Percentiles rank a stretch among this genome's conserved stretches.
Evolutionary conservation across 2,113 vertebrate genomes (phyloP).

Genomic region (Daubentonia madagascariensis): DNA sequence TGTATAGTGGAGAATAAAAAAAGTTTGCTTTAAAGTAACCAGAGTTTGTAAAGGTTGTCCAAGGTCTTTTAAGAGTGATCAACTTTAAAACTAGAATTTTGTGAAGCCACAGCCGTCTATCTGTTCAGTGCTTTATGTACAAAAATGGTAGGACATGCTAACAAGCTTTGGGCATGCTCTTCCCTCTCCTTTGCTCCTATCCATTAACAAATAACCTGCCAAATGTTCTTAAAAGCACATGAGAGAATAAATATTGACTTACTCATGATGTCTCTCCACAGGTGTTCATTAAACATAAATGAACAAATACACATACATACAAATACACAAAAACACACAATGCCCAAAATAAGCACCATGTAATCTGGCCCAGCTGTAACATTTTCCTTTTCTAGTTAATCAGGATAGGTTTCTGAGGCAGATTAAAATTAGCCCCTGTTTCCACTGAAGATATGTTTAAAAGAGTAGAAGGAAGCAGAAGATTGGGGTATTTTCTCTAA

Average conservation of each 20-base stretch:
- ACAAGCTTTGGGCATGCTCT: neutral
- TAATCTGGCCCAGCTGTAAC: neutral
- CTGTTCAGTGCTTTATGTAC: conserved; percentile 37
- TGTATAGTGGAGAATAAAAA: conserved; percentile 1
- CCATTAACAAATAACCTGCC: conserved; percentile 2
- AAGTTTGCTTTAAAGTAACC: conserved; percentile 55
- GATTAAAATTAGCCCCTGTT: neutral
- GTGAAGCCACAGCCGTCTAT: conserved; percentile 45
- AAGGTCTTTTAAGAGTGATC: conserved; percentile 39
- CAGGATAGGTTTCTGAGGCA: neutral
- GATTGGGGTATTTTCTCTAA: neutral
- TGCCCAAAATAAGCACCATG: neutral
- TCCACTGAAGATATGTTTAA: neutral
- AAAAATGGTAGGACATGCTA: conserved; percentile 30
- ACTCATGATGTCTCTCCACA: conserved; percentile 6
- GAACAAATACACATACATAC: neutral
- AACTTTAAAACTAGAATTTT: conserved; percentile 49
- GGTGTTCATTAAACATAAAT: conserved; percentile 38
- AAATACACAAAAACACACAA: neutral
- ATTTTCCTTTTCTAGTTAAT: neutral
- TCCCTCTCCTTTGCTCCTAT: neutral
- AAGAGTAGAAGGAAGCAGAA: neutral
- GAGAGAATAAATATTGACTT: conserved; percentile 23
- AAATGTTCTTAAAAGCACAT: conserved; percentile 31
- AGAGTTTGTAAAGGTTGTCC: conserved; percentile 39